phyloP scores from a whole-genome alignment of 1,140 invertebrate genomes.

The Brachionus plicatilis region DNA sequence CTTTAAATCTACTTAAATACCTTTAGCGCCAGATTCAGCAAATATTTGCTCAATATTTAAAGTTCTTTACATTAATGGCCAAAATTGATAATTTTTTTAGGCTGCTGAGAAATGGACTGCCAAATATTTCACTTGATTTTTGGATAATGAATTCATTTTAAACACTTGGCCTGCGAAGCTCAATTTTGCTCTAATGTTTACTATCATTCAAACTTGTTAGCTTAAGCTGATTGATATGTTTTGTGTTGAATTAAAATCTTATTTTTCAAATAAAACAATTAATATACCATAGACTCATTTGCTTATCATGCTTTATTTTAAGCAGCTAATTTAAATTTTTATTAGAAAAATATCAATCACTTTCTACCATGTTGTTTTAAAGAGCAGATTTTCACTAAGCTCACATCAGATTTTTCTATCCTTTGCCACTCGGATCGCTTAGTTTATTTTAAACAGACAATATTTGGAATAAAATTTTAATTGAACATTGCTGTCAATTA shows the following conservation, averaged over 20 bases:
- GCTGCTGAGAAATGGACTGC: neutral
- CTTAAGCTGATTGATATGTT: neutral
- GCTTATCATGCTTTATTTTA: slow-evolving; percentile 7
- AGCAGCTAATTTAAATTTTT: slow-evolving; percentile 6
- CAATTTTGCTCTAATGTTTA: neutral
- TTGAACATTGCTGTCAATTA: neutral
- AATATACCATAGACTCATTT: slow-evolving; percentile 2
- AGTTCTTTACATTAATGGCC: neutral
- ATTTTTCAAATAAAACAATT: neutral
- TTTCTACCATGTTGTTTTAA: neutral
- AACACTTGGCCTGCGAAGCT: neutral
- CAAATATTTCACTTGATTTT: neutral
- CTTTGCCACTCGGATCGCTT: neutral
- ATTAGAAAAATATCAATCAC: slow-evolving; percentile 20
- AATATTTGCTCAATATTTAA: neutral
- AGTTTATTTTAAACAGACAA: neutral
- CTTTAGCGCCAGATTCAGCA: neutral
- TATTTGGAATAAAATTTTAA: neutral
- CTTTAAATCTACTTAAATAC: neutral
- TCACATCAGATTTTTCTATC: neutral
- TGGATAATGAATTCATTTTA: neutral
- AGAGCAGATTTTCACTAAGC: neutral
- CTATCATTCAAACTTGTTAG: slow-evolving; percentile 13
- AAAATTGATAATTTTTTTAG: neutral
- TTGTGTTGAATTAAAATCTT: slow-evolving; percentile 9